phyloP scores from a whole-genome alignment of 1,140 invertebrate species.

The Monochamus saltuarius region DNA sequence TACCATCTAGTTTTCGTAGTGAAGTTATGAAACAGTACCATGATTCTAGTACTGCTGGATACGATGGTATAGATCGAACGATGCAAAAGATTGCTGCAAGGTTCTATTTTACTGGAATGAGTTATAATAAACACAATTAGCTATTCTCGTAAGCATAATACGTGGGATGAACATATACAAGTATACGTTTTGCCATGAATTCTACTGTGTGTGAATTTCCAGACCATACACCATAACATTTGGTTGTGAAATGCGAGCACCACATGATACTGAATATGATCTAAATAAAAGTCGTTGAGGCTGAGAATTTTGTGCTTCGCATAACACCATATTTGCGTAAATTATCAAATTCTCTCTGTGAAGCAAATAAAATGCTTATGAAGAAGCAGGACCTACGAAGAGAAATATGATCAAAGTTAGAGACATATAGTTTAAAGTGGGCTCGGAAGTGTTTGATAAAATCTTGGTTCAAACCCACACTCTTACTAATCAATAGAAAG shows the following conservation, averaged over 20 bases:
- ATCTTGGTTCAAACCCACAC: slow-evolving; percentile 32
- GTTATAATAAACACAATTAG: slow-evolving; percentile 48
- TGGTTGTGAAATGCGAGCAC: slow-evolving; percentile 44
- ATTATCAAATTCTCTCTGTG: neutral
- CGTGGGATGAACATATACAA: slow-evolving; percentile 46
- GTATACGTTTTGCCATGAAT: no score
- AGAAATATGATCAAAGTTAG: neutral
- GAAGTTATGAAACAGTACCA: slow-evolving; percentile 35
- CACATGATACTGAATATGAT: slow-evolving; percentile 31
- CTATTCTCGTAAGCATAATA: slow-evolving; percentile 45
- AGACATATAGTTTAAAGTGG: no score
- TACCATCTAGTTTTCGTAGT: slow-evolving; percentile 15
- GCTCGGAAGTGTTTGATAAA: slow-evolving; percentile 10
- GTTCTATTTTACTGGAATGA: slow-evolving; percentile 46
- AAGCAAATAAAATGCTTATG: slow-evolving; percentile 11
- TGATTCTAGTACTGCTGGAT: slow-evolving; percentile 36
- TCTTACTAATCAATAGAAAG: slow-evolving; percentile 26
- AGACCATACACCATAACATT: slow-evolving; percentile 47
- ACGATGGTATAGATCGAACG: slow-evolving; percentile 40
- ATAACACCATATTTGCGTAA: slow-evolving; percentile 40
- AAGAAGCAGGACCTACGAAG: slow-evolving; percentile 12
- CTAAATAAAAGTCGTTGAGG: slow-evolving; percentile 32
- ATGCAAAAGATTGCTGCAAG: slow-evolving; percentile 25
- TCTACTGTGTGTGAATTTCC: slow-evolving; percentile 45
- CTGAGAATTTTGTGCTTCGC: slow-evolving; percentile 43